Evolutionary conservation across 2,797 vertebrate genomes (phyloP), one percentile per base, ranked within the genome.

Genomic region (Rhincodon typus): DNA sequence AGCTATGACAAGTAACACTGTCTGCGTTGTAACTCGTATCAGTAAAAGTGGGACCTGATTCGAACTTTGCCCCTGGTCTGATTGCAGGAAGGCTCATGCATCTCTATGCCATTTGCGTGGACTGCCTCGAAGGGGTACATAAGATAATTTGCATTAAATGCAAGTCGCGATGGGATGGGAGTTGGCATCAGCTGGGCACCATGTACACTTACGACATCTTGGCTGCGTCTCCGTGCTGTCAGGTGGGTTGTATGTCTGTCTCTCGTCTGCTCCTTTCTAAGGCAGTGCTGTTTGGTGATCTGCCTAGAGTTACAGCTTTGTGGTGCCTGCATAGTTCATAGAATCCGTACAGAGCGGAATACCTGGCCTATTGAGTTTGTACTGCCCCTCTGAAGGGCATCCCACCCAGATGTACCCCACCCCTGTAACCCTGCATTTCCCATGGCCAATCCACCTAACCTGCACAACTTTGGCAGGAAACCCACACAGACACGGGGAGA

Each of bases 101-200:
- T 97, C 98, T 99, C 96, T 99, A 99, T 57, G 99, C 99, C 96
- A 98, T 99, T 96, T 99, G 99, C 23, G 99, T 99, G 97, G 99
- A 99, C 98, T 99, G 99, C 98, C 97, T 99, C 97, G 99, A 99
- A 96, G 99, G 99, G 42, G 99, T 99, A 97, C 99, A 99, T 97
- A 99, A 99, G 98, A 99, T 99, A 95, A 98, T 99, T 97, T 99
- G 99, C 98, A 99, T 99, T 97, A 99, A 99, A 97, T 99, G 99
- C 97, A 99, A 99, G 97, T 99, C 99, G 0, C 98, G 98, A 86
- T 99, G 99, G 99, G 99, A 99, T 77, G 99, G 99, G 96, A 99
- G 99, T 98, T 99, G 99, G 99, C 99, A 99, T 97, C 99, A 99
- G 96, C 97, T 99, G 97, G 99, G 99, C 97, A 99, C 99, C 95